Conservation (phyloP, 2,797 vertebrate species). For the Ptychobarbus kaznakovi region DNA sequence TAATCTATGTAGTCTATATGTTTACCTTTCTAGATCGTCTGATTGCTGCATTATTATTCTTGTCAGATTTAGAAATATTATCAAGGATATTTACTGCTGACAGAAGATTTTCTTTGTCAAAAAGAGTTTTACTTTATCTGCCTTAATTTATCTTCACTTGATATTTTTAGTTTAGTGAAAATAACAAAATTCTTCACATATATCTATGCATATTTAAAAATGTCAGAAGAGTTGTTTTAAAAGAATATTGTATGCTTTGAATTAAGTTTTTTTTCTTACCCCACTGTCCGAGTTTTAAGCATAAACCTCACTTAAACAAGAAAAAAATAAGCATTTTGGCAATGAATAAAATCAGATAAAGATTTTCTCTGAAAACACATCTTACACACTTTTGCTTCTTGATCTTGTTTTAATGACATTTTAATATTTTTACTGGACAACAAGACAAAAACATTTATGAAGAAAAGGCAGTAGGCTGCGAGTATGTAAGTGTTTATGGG, state of each 20-base stretch:
- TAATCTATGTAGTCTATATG: constrained; percentile 21
- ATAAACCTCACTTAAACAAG: not conserved
- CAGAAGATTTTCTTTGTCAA: constrained; percentile 30
- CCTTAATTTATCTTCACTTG: constrained; percentile 12
- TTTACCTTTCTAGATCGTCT: constrained; percentile 15
- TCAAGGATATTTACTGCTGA: not conserved
- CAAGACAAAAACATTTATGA: not conserved
- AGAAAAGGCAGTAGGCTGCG: not conserved
- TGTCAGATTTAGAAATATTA: not conserved
- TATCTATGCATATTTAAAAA: not conserved
- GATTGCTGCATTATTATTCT: constrained; percentile 13
- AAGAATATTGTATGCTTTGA: not conserved
- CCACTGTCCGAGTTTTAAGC: not conserved
- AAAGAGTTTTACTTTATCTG: not conserved
- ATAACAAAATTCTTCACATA: not conserved
- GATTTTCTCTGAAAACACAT: not conserved
- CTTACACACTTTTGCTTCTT: not conserved
- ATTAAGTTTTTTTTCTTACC: not conserved
- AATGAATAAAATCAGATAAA: not conserved
- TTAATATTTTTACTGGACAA: not conserved
- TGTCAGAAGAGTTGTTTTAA: not conserved
- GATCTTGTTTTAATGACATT: not conserved
- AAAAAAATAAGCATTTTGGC: not conserved
- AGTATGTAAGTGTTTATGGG: not conserved
- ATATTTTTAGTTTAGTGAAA: constrained; percentile 22